Conservation (phyloP, 2,797 vertebrate genomes). For the Labeo calbasu region DNA sequence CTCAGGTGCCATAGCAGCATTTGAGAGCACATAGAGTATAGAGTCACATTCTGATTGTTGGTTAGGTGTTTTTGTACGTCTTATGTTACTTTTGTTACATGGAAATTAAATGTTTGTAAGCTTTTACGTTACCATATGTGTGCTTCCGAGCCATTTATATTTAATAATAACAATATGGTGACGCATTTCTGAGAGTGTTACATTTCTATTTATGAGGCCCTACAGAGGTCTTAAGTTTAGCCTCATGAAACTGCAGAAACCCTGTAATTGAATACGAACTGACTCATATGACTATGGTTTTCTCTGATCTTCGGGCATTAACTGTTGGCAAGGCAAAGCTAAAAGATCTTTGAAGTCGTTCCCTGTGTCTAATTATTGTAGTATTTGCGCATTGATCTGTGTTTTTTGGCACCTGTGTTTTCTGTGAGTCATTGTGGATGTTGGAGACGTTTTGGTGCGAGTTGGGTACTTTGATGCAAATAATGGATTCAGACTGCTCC, state of each 20-base stretch:
- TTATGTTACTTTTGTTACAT: background rate
- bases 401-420: conserved; percentile 14
- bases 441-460: background rate
- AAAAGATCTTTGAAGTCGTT: background rate
- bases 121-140: background rate
- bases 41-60: background rate
- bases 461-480: background rate
- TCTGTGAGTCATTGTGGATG: conserved; percentile 12
- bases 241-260: background rate
- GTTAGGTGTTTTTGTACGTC: background rate
- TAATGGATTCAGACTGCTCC: background rate
- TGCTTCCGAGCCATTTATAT: background rate
- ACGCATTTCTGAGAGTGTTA: background rate
- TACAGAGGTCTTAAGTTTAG: background rate
- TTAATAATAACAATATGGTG: background rate
- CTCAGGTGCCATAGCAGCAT: background rate
- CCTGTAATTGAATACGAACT: background rate
- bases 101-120: background rate
- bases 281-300: background rate
- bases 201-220: background rate
- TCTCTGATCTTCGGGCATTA: background rate
- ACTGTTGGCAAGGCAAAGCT: background rate
- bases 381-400: conserved; percentile 9
- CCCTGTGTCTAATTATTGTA: background rate
- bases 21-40: background rate